Evolutionary conservation across 1,140 invertebrate species (phyloP), one percentile per base, ranked within the genome.

Genomic region (Sinella curviseta): DNA sequence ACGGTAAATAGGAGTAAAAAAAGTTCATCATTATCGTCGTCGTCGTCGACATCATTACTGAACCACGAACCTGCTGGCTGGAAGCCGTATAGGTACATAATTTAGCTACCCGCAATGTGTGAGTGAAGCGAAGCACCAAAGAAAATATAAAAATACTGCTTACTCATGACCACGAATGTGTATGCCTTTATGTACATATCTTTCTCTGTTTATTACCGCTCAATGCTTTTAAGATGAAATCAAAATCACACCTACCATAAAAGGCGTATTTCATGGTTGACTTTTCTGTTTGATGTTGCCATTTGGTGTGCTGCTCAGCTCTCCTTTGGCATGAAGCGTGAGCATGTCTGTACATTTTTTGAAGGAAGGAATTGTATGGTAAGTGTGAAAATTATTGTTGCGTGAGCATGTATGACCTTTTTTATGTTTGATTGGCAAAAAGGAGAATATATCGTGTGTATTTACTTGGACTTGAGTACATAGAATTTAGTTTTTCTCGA

Each of bases 231-330:
- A 26, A 60, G 57, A 60, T 60, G 57, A 60, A 60, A 60, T 60
- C 57, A 60, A 60, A 60, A 60, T 60, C 57, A 60, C 57, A 60
- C 39, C 17, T 17, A 17, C 57, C 57, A 60, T 60, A 60, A 60
- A 60, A 48, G 20, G 8, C 39, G 8, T 48, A 48, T 20, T 48
- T 12, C 39, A 8, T 20, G 8, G 39, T 48, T 48, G 8, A 48
- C 39, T 48, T 48, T 48, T 48, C 39, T 48, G 39, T 8, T 48
- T 48, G 8, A 48, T 48, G 39, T 20, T 48, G 20, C 39, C 39
- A 48, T 8, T 48, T 48, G 20, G 20, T 48, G 39, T 48, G 8
- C 8, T 48, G 20, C 39, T 48, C 39, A 12, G 39, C 8, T 48
- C 39, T 48, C n/a, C n/a, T n/a, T n/a, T n/a, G n/a, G n/a, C n/a